Evolutionary conservation across 2,797 vertebrate species (phyloP).

Genomic region (Zalophus californianus): DNA sequence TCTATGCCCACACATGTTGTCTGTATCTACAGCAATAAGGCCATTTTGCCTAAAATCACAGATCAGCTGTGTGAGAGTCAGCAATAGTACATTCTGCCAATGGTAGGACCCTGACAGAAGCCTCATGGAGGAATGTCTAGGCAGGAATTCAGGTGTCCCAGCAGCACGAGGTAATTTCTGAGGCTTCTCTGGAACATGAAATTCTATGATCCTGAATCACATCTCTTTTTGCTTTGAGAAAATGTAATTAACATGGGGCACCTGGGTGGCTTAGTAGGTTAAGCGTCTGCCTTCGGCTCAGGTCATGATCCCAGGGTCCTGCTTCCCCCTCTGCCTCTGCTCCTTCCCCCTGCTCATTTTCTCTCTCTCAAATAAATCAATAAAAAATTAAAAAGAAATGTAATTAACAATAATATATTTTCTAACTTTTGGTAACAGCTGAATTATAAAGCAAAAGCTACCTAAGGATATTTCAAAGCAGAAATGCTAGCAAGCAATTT

Average conservation of each 20-base stretch:
- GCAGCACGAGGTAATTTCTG: not conserved
- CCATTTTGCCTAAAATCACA: not conserved
- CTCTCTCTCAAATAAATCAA: too few relatives aligned
- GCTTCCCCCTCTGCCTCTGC: too few relatives aligned
- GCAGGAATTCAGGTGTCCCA: not conserved
- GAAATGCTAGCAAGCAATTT: constrained; percentile 37
- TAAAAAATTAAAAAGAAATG: not conserved
- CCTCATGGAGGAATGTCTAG: not conserved
- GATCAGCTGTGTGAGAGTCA: not conserved
- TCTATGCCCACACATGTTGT: not conserved
- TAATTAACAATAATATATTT: constrained; percentile 4
- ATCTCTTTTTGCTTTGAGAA: not conserved
- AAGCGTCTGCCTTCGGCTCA: too few relatives aligned
- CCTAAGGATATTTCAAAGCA: constrained; percentile 34
- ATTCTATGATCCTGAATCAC: not conserved
- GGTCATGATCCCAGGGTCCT: too few relatives aligned
- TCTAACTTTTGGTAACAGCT: not conserved
- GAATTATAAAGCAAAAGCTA: not conserved
- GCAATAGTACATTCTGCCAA: not conserved
- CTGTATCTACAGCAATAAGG: not conserved
- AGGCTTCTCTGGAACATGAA: not conserved
- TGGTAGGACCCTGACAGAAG: not conserved
- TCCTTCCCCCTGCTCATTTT: too few relatives aligned
- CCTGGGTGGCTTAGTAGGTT: too few relatives aligned
- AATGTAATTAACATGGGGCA: not conserved